A percentile compares a stretch with the other conserved stretches of the same genome.
Evolutionary conservation across 2,888 invertebrate species (phyloP).

Genomic region (Balanococcus diminutus): DNA sequence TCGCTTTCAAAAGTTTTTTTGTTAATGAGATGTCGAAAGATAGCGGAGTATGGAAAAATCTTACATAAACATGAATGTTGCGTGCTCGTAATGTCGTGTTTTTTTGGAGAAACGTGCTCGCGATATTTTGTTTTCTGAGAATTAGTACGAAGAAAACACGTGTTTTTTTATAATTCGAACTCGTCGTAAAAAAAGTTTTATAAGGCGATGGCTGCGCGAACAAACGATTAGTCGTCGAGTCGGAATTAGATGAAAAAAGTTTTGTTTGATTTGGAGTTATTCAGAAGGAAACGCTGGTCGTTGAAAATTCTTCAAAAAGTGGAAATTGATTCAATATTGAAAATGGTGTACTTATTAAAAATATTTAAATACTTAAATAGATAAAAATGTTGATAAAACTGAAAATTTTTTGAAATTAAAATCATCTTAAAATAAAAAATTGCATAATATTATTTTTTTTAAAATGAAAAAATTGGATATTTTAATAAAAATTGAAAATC

Average conservation of each 20-base stretch:
- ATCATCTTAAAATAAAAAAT: too few species aligned
- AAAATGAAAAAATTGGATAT: too few species aligned
- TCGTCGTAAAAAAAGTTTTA: not conserved
- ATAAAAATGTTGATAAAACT: too few species aligned
- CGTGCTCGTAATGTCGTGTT: not conserved
- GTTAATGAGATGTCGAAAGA: slow-evolving; percentile 9
- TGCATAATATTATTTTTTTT: too few species aligned
- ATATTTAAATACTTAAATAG: too few species aligned
- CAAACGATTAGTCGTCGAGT: not conserved
- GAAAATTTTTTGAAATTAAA: too few species aligned
- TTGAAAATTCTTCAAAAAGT: too few species aligned
- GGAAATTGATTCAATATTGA: too few species aligned
- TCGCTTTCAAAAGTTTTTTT: slow-evolving; percentile 3
- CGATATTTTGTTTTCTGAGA: not conserved
- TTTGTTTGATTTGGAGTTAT: not conserved
- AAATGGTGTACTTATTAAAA: too few species aligned
- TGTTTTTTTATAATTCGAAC: not conserved
- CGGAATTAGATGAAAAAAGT: not conserved
- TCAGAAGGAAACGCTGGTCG: too few species aligned
- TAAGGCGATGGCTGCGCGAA: not conserved
- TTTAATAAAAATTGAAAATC: too few species aligned
- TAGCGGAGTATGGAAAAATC: not conserved
- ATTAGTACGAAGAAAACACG: not conserved
- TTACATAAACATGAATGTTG: not conserved
- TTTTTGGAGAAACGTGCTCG: not conserved